A percentile compares a stretch with the other conserved stretches of the same genome.
phyloP scores from a whole-genome alignment of 2,797 vertebrate species.

The Heliangelus exortis region DNA sequence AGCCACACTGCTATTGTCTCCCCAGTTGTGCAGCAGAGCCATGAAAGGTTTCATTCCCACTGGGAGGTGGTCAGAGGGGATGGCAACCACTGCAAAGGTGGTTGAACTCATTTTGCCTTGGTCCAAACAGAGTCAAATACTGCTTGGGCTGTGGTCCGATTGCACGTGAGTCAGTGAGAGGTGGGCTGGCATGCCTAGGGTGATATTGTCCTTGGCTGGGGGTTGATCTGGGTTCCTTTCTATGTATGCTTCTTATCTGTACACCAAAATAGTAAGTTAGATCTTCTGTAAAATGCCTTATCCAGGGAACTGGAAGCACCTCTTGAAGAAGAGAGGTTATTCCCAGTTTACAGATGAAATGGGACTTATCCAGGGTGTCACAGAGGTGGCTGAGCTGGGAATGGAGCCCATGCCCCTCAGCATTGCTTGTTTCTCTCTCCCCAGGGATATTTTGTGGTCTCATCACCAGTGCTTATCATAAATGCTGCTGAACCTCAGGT shows the following conservation, averaged over 20 bases:
- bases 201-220: neutral
- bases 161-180: neutral
- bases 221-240: neutral
- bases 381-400: neutral
- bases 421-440: fast-evolving
- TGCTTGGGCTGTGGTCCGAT: fast-evolving
- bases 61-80: neutral
- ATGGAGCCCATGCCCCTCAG: neutral
- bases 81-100: neutral
- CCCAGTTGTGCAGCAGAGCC: fast-evolving
- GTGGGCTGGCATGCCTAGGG: neutral
- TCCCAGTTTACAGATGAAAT: neutral
- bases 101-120: fast-evolving
- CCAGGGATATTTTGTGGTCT: neutral
- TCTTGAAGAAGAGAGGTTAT: neutral
- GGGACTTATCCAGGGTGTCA: neutral
- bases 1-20: fast-evolving
- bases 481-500: neutral
- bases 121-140: neutral
- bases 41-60: neutral
- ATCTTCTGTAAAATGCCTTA: fast-evolving
- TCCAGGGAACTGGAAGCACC: neutral
- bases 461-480: neutral
- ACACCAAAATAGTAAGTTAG: neutral
- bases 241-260: neutral